Conservation (phyloP, 2,797 vertebrate species). For the Chelmon rostratus region DNA sequence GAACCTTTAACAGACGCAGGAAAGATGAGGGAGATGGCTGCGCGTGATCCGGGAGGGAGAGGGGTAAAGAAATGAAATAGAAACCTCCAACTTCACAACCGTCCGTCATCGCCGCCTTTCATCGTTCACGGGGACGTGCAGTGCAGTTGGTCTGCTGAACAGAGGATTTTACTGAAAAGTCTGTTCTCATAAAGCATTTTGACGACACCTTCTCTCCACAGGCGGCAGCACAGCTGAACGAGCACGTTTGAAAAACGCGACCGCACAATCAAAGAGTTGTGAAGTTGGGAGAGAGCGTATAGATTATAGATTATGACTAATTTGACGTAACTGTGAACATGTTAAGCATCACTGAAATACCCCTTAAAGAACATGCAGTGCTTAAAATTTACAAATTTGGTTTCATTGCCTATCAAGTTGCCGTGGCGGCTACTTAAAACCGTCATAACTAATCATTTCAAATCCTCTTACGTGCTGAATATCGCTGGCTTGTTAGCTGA, state of each 20-base stretch:
- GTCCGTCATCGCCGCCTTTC: not conserved
- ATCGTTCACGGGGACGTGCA: not conserved
- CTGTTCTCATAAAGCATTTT: not conserved
- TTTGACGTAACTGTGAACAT: not conserved
- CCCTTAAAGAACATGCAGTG: not conserved
- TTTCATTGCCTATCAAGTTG: not conserved
- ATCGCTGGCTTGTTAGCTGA: not conserved
- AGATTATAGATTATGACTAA: not conserved
- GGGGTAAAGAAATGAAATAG: not conserved
- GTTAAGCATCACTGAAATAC: not conserved
- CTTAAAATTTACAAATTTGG: not conserved
- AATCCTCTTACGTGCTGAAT: not conserved
- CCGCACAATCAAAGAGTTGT: not conserved
- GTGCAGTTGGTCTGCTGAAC: not conserved
- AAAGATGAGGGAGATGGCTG: slow-evolving; percentile 15
- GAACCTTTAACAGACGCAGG: not conserved
- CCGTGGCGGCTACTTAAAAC: not conserved
- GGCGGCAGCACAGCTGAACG: not conserved
- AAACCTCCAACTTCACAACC: not conserved
- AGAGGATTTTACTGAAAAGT: not conserved
- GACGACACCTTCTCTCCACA: not conserved
- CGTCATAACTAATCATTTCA: not conserved
- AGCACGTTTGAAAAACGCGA: not conserved
- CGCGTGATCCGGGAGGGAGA: not conserved
- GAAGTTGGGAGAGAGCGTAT: not conserved